These are phyloP conservation scores for Odontomyia ornata DNA, from an alignment of 2,888 invertebrate genomes.

Conservation along the genomic window DNA sequence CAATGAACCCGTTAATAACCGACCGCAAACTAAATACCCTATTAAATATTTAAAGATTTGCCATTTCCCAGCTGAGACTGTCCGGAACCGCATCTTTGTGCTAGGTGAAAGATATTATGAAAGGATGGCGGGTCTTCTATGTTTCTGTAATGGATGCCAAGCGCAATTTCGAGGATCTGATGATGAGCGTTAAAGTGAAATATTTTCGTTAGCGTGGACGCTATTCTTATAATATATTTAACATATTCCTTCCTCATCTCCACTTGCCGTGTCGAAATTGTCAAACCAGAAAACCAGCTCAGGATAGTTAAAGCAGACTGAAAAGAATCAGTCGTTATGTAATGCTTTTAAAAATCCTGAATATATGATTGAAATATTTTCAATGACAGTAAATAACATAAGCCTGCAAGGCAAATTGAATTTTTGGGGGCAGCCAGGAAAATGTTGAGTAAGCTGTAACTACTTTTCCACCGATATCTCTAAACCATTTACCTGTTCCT, in stretches of 20 bases:
- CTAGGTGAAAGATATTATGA: too few relatives aligned
- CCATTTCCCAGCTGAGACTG: slow-evolving; percentile 37
- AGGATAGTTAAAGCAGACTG: too few relatives aligned
- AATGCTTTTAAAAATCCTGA: too few relatives aligned
- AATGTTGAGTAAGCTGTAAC: too few relatives aligned
- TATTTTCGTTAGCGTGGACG: background rate
- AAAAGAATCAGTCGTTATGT: too few relatives aligned
- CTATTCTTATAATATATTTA: background rate
- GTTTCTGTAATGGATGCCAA: background rate
- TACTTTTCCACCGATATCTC: background rate
- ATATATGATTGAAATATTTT: too few relatives aligned
- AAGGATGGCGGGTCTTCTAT: background rate
- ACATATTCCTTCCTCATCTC: too few relatives aligned
- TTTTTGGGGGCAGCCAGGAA: background rate
- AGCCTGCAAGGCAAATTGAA: too few relatives aligned
- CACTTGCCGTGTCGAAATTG: too few relatives aligned
- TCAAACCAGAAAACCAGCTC: too few relatives aligned
- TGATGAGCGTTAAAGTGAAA: background rate
- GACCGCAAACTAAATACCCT: slow-evolving; percentile 31
- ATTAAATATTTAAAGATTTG: slow-evolving; percentile 41
- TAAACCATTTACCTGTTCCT: background rate
- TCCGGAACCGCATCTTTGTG: background rate
- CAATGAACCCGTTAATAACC: slow-evolving; percentile 35
- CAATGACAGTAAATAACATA: too few relatives aligned
- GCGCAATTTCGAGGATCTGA: background rate